These are phyloP conservation scores for Trachymyrmex cornetzi DNA, from an alignment of 1,140 invertebrate species.

Conservation along the genomic window DNA sequence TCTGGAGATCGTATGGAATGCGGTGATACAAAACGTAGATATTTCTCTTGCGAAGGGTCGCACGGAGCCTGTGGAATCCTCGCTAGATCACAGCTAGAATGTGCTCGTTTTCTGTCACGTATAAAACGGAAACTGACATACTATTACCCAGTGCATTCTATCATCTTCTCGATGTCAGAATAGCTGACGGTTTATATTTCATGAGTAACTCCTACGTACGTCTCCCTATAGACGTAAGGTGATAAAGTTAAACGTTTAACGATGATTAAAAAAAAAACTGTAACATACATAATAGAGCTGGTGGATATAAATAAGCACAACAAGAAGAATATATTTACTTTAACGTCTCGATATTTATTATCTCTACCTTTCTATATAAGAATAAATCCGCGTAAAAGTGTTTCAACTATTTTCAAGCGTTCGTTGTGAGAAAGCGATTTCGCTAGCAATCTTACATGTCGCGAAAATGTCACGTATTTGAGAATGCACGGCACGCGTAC, in stretches of 20 bases:
- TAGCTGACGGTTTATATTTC: slow-evolving; percentile 9
- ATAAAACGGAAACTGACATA: slow-evolving; percentile 46
- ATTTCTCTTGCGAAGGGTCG: slow-evolving; percentile 7
- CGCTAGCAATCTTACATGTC: background rate
- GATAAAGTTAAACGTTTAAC: background rate
- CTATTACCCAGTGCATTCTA: slow-evolving; percentile 42
- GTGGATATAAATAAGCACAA: background rate
- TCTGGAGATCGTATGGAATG: background rate
- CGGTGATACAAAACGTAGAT: background rate
- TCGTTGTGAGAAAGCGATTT: background rate
- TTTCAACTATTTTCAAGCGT: background rate
- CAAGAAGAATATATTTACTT: background rate
- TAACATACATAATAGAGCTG: background rate
- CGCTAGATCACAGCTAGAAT: slow-evolving; percentile 34
- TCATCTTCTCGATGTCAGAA: slow-evolving; percentile 6
- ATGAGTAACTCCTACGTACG: background rate
- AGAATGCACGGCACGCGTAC: slow-evolving; percentile 42
- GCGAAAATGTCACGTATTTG: slow-evolving; percentile 22
- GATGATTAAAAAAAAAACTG: background rate
- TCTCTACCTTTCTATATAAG: background rate
- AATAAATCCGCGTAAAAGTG: background rate
- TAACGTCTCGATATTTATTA: background rate
- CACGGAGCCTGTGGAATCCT: background rate
- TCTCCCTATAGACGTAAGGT: background rate
- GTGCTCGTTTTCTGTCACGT: slow-evolving; percentile 45